Conservation (phyloP, 2,113 vertebrate genomes). For the Ictalurus furcatus region DNA sequence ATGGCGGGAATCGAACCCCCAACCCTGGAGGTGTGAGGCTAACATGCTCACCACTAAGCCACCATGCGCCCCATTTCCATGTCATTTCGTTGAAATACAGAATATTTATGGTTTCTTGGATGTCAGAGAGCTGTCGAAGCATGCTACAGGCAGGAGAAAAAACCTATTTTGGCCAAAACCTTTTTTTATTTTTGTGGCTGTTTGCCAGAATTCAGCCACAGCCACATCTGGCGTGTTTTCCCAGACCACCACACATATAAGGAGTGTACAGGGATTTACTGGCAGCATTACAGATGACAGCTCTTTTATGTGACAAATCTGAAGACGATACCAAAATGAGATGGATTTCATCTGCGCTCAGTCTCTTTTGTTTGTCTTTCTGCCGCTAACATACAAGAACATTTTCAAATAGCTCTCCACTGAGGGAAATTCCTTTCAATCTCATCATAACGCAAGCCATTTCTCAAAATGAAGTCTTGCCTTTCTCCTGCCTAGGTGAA, state of each 20-base stretch:
- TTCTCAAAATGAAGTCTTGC: conserved; percentile 7
- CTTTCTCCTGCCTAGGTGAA: neutral
- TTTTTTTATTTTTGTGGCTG: neutral
- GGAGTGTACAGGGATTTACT: neutral
- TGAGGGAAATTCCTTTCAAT: neutral
- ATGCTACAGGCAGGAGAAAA: neutral
- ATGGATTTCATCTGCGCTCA: neutral
- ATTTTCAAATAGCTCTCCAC: neutral
- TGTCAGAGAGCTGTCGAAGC: neutral
- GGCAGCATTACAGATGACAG: neutral
- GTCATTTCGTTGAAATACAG: neutral
- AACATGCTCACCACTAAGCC: too few species aligned
- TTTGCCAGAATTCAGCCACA: neutral
- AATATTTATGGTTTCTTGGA: neutral
- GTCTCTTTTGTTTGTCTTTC: neutral
- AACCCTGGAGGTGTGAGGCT: too few species aligned
- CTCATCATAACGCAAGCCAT: neutral
- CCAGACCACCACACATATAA: neutral
- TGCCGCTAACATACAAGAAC: neutral
- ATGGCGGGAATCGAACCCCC: too few species aligned
- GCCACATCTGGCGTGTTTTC: neutral
- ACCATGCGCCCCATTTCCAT: neutral
- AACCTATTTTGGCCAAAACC: neutral
- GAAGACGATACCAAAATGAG: neutral
- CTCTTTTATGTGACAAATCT: neutral